Base-by-base conservation (phyloP, 2,888 invertebrate species). In the Chymomyza amoena region DNA sequence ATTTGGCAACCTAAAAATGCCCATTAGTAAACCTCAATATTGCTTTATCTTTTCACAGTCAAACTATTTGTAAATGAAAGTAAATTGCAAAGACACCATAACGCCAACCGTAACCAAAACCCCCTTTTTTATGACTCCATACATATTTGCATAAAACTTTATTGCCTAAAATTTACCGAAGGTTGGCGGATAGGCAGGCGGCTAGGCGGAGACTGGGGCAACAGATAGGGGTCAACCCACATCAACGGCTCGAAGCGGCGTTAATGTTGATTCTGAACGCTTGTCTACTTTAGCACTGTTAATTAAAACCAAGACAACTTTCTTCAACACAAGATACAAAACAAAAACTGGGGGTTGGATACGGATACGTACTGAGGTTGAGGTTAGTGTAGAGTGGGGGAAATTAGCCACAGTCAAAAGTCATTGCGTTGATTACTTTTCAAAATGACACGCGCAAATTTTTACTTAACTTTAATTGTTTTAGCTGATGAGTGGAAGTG, bases 21-120 rank as follows among this genome's bases (percentile, higher is more conserved):
- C 89, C 91, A 91, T 91, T 91, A 91, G 90, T 84, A 80, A 80
- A 89, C 90, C 90, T 88, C 85, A 90, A 90, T 91, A 91, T 90
- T 90, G 89, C 90, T 91, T 90, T 84, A 91, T 91, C 39, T 45
- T 87, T 79, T 66, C 63, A 66, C 56, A 28, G 36, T 16, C 67
- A 79, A 45, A 78, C 78, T 77, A 78, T 79, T 78, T 77, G 18
- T 68, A 73, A 81, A 72, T 70, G 73, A 68, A 72, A 66, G 32
- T 52, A 76, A 78, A 68, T 78, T 76, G 69, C 6, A 62, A 69
- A 63, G 9, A 16, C 25, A 25, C 36, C 45, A 64, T 50, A 51
- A 20, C 51, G n/a, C 18, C 39, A 66, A 61, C 61, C 54, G n/a
- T 39, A 66, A 60, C 62, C 16, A 39, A 51, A 73, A 25, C 28